phyloP scores from a whole-genome alignment of 2,113 vertebrate species.

The Struthio camelus region DNA sequence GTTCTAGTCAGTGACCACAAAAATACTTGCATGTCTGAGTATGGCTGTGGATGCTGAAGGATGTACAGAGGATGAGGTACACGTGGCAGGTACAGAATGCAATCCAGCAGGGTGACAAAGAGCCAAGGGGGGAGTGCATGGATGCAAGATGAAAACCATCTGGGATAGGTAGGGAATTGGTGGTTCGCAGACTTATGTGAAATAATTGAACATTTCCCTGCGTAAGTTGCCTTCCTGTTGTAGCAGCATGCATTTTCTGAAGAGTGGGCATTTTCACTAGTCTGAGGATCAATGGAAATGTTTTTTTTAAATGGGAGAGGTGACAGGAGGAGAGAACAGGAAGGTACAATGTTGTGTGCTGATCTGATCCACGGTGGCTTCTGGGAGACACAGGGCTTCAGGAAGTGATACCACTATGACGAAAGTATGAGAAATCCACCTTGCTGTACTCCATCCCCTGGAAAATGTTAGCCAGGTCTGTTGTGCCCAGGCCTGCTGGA shows the following conservation, averaged over 20 bases:
- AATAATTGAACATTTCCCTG: not conserved
- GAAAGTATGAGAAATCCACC: not conserved
- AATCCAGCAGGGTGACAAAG: not conserved
- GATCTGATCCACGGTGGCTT: not conserved
- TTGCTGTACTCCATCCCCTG: not conserved
- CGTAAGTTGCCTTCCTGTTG: not conserved
- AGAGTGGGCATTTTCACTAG: not conserved
- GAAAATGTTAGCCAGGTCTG: not conserved
- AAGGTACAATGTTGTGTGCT: not conserved
- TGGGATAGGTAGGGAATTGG: not conserved
- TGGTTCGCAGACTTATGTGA: not conserved
- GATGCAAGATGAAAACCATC: fast-evolving
- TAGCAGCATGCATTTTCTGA: fast-evolving
- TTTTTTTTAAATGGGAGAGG: not conserved
- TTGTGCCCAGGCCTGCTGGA: not conserved
- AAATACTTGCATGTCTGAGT: not conserved
- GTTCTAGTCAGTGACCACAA: not conserved
- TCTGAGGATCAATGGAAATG: not conserved
- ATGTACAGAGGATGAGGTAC: not conserved
- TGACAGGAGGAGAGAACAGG: not conserved
- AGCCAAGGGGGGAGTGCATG: not conserved
- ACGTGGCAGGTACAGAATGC: fast-evolving
- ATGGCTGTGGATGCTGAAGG: not conserved
- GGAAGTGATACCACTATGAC: not conserved
- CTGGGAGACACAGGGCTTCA: not conserved